phyloP scores from a whole-genome alignment of 1,140 invertebrate species.

The Uloborus diversus region DNA sequence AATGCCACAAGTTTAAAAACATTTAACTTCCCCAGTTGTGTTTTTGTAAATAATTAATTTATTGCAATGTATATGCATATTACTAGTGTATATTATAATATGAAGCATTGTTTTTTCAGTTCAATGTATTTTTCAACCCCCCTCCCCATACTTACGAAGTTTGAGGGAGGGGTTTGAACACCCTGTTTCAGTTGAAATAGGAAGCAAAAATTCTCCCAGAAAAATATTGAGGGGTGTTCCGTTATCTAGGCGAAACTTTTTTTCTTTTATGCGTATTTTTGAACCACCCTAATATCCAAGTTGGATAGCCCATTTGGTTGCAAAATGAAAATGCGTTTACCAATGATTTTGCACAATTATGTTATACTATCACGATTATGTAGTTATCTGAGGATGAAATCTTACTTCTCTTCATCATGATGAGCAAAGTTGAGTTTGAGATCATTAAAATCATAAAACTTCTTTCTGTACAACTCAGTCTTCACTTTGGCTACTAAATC shows the following conservation, averaged over 20 bases:
- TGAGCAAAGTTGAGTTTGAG: slow-evolving; percentile 8
- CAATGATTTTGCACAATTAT: not conserved
- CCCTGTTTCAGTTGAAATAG: too few relatives aligned
- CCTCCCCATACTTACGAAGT: too few relatives aligned
- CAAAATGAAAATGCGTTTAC: not conserved
- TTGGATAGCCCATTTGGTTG: too few relatives aligned
- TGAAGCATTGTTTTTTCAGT: too few relatives aligned
- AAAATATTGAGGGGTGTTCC: not conserved
- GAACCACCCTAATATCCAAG: not conserved
- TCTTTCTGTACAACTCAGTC: slow-evolving; percentile 30
- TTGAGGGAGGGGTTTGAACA: too few relatives aligned
- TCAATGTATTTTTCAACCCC: too few relatives aligned
- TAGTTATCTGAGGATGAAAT: not conserved
- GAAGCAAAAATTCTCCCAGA: too few relatives aligned
- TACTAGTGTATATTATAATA: too few relatives aligned
- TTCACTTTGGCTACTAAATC: not conserved
- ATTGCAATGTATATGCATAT: too few relatives aligned
- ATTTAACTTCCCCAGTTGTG: too few relatives aligned
- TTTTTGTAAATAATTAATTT: too few relatives aligned
- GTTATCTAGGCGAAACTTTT: not conserved
- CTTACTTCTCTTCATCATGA: slow-evolving; percentile 22
- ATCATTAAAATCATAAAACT: slow-evolving; percentile 26
- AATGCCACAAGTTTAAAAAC: too few relatives aligned
- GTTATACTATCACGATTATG: not conserved
- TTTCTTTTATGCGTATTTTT: not conserved